Percentiles rank a stretch among this genome's conserved stretches.
These are phyloP conservation scores for Phyllopteryx taeniolatus DNA, from an alignment of 2,113 vertebrate species.

Conservation along the genomic window DNA sequence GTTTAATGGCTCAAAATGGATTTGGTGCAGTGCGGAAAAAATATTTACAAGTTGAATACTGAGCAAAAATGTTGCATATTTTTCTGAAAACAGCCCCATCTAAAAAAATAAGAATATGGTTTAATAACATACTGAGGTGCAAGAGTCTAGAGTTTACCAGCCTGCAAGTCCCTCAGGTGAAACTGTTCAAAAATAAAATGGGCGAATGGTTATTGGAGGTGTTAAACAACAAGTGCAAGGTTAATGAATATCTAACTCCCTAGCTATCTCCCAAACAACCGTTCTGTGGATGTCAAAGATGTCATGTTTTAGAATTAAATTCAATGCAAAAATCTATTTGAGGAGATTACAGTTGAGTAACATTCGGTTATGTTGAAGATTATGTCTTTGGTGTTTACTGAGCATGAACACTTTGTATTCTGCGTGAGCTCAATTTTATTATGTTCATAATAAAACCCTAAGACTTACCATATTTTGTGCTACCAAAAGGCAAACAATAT, in stretches of 20 bases:
- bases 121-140: background rate
- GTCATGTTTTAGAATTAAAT: background rate
- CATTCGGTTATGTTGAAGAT: too few relatives aligned
- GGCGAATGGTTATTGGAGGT: conserved; percentile 60
- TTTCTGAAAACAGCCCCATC: background rate
- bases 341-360: background rate
- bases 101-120: background rate
- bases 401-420: background rate
- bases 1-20: background rate
- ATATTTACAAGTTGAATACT: background rate
- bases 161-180: conserved; percentile 22
- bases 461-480: background rate
- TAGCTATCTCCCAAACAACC: background rate
- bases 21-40: background rate
- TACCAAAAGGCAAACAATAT: background rate
- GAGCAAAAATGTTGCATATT: background rate
- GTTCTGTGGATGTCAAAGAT: background rate
- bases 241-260: background rate
- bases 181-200: conserved; percentile 58
- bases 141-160: background rate
- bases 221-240: conserved; percentile 59
- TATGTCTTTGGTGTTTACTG: background rate
- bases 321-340: background rate
- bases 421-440: background rate
- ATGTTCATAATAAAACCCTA: background rate